Conservation (phyloP, 2,113 vertebrate genomes). For the Mungos mungo region DNA sequence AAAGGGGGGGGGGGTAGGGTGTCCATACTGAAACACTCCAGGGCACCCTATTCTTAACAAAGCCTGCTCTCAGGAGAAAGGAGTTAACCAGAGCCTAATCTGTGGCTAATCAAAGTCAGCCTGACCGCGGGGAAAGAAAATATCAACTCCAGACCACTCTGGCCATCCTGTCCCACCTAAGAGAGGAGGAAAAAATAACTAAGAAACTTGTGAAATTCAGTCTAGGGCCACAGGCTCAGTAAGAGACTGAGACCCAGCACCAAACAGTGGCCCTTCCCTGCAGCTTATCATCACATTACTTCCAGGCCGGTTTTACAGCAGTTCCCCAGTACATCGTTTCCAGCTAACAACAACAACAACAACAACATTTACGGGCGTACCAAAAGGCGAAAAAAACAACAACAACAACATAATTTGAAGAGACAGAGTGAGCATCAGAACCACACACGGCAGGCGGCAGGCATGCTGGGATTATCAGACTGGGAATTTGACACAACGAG, state of each 20-base stretch:
- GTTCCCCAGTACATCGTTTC: neutral
- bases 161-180: neutral
- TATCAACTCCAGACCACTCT: neutral
- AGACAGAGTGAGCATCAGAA: neutral
- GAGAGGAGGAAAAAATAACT: neutral
- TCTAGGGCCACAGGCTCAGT: neutral
- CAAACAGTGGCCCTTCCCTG: neutral
- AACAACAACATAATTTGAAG: neutral
- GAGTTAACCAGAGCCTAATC: neutral
- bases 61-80: neutral
- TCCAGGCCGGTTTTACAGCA: neutral
- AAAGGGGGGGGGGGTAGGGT: neutral
- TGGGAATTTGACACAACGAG: neutral
- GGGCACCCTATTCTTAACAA: neutral
- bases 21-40: neutral
- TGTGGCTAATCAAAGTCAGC: neutral
- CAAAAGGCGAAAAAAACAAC: neutral
- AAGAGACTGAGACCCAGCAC: neutral
- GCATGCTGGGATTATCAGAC: neutral
- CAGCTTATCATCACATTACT: neutral
- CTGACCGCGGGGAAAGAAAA: neutral
- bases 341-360: neutral
- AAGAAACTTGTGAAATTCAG: neutral
- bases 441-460: neutral
- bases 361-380: neutral